A percentile compares a stretch with the other conserved stretches of the same genome.
Evolutionary conservation across 2,113 vertebrate genomes (phyloP).

Genomic region (Potamarius usumacintae): DNA sequence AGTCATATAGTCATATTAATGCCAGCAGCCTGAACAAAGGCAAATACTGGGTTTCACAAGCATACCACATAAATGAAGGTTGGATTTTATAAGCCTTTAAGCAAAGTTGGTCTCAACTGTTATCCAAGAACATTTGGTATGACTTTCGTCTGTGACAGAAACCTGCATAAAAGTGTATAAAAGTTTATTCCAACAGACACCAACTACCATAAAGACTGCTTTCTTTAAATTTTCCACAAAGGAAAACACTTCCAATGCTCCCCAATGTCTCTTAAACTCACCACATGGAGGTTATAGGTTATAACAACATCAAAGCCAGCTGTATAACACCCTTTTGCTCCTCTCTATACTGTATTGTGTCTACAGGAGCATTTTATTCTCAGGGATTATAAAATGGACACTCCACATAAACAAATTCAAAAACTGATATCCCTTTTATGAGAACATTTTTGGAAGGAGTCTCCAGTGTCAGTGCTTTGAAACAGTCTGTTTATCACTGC

Average conservation of each 20-base stretch:
- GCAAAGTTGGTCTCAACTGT: background rate
- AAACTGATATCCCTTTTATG: no score
- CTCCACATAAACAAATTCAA: no score
- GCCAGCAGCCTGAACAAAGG: conserved; percentile 5
- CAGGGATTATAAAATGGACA: no score
- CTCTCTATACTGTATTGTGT: background rate
- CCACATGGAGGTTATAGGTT: background rate
- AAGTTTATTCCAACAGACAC: background rate
- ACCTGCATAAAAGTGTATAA: background rate
- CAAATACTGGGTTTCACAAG: background rate
- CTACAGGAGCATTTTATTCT: no score
- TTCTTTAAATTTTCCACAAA: background rate
- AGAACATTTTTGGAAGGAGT: background rate
- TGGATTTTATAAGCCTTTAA: conserved; percentile 10
- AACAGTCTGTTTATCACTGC: background rate
- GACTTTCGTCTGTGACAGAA: background rate
- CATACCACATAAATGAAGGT: conserved; percentile 3
- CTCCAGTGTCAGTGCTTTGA: background rate
- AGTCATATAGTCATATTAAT: conserved; percentile 45
- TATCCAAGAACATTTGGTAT: background rate
- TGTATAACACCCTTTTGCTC: background rate
- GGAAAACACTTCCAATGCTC: background rate
- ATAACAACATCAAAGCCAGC: background rate
- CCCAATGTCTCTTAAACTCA: background rate
- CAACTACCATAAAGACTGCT: background rate